Base-by-base conservation (phyloP, 2,113 vertebrate genomes). In the Chamaetylas fuelleborni region DNA sequence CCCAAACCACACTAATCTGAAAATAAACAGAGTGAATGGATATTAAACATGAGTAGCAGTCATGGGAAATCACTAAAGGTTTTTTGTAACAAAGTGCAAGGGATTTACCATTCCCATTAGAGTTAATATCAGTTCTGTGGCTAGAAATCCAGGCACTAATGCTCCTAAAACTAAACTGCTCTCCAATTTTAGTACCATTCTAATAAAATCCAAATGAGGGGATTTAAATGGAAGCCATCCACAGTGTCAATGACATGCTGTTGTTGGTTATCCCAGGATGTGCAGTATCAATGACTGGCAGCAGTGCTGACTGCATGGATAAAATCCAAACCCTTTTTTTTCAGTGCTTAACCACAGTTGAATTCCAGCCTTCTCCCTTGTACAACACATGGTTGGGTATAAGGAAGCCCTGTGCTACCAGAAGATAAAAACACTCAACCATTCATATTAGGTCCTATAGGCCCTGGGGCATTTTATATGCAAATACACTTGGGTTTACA, bases 361-460 rank as follows among this genome's bases (percentile, higher is more conserved):
- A 95, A 90, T 91, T 54, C 66, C 20, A 53, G 14, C 65, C 58
- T 92, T 90, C 48, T 93, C n/a, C 50, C 42, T 87, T 62, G 67
- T 56, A 81, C 57, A 84, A 53, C 51, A 64, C 70, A 86, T 71
- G 84, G 38, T 10, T 89, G 86, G 61, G 86, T 85, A 72, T 81
- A n/a, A 91, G 88, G 83, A 84, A 97, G 69, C 47, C 42, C 70
- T 77, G 70, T 96, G 89, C 71, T 95, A 92, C 45, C 81, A 71
- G 60, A 70, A 96, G 94, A 96, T 94, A 97, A 97, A 97, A 96
- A 69, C 54, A 69, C 8, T 40, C 69, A 96, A 76, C 36, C 90
- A 92, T 88, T 97, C 54, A 8, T 62, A 84, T 94, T 93, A 92
- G 34, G 64, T 45, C 10, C 64, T 95, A 53, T 77, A 95, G 57